Conservation (phyloP, 2,888 invertebrate genomes). For the Alviniconcha strummeri region DNA sequence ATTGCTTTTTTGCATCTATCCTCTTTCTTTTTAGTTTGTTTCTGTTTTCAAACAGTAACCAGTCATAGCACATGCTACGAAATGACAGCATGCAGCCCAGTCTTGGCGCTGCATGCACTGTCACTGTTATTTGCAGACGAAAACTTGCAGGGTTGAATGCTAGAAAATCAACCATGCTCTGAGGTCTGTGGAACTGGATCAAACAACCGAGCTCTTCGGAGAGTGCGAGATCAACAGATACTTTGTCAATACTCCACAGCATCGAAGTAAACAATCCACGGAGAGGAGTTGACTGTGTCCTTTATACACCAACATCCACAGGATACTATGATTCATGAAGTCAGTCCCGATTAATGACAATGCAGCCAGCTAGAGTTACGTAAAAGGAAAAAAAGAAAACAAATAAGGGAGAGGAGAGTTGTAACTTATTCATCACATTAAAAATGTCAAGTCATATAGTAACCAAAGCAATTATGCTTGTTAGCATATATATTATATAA, state of each 20-base stretch:
- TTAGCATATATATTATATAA: background rate
- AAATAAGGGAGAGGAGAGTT: background rate
- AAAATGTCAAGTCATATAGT: conserved; percentile 3
- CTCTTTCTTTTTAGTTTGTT: background rate
- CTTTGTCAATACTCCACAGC: conserved; percentile 10
- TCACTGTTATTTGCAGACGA: no score
- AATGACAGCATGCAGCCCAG: background rate
- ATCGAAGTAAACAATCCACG: background rate
- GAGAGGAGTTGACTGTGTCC: background rate
- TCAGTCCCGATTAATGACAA: conserved; percentile 13
- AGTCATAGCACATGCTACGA: conserved; percentile 4
- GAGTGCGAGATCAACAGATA: conserved; percentile 30
- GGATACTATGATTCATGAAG: background rate
- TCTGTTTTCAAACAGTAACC: conserved; percentile 8
- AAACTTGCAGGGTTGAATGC: no score
- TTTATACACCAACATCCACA: conserved; percentile 14
- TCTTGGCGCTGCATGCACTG: no score
- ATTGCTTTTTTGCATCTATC: background rate
- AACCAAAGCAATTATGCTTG: conserved; percentile 19
- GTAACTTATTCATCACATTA: conserved; percentile 6
- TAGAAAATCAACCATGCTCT: background rate
- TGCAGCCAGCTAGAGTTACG: background rate
- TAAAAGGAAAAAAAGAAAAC: background rate
- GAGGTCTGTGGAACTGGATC: conserved; percentile 18
- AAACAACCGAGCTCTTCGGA: background rate